Base-by-base conservation (phyloP, 2,888 invertebrate species). In the Cinara cedri region DNA sequence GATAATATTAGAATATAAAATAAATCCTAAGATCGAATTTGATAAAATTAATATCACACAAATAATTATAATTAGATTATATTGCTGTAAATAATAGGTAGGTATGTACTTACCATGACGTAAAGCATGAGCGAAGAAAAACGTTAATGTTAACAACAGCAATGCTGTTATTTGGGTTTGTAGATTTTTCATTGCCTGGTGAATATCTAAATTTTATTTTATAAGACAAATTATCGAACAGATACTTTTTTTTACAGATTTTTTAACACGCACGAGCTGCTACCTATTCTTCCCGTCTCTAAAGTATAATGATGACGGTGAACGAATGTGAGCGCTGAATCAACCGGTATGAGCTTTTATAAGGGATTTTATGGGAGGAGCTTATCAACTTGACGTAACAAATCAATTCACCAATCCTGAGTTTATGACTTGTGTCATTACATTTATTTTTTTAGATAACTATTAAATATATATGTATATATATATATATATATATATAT, bases 401-500 rank as follows among this genome's bases (percentile, higher is more conserved):
- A 68, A 60, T 68, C 78, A 70, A 51, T 75, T 75, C 51, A 13
- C 74, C 74, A 75, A 75, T 75, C 74, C 74, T 8, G 1, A 24
- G 21, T 63, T 54, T 21, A n/a, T 44, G 21, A 26, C 16, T 42
- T 3, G 44, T 44, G 71, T 71, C 21, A 4, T 55, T 42, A 13
- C 54, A 24, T 68, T 26, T 68, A 26, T 68, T 26, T n/a, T n/a
- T 49, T 9, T 24, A 65, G 34, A 6, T 34, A 34, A 34, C 6
- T 34, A 21, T 10, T 14, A 62, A 26, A 60, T 19, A 57, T 26
- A 34, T n/a, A n/a, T n/a, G n/a, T n/a, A n/a, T n/a, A n/a, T n/a
- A n/a, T 34, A 34, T 34, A 34, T 34, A 34, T 34, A 34, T 34
- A 34, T 34, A 34, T 34, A n/a, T 9, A 19, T 54, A 2, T 54